These are phyloP conservation scores for Parascotia fuliginaria DNA, from an alignment of 2,888 invertebrate genomes.

Conservation along the genomic window DNA sequence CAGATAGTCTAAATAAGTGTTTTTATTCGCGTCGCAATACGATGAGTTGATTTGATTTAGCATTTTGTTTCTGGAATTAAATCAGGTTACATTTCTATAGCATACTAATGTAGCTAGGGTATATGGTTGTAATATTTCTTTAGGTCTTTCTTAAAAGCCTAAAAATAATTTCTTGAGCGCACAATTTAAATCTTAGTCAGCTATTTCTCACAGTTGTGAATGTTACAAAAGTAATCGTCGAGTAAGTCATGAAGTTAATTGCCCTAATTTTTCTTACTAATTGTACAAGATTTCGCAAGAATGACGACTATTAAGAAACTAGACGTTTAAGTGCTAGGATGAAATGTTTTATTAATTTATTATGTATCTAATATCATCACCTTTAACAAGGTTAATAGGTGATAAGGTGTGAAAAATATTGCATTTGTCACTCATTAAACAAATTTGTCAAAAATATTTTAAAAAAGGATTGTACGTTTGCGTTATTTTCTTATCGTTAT, in stretches of 20 bases:
- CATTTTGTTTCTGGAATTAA: too few species aligned
- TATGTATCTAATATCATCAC: not conserved
- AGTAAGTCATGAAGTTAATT: slow-evolving; percentile 57
- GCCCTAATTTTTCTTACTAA: slow-evolving; percentile 62
- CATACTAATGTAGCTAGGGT: too few species aligned
- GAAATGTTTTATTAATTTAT: not conserved
- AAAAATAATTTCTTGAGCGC: slow-evolving; percentile 6
- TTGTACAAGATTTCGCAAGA: slow-evolving; percentile 54
- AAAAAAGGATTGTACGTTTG: too few species aligned
- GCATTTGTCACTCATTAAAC: too few species aligned
- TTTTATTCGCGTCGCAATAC: too few species aligned
- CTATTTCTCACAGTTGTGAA: slow-evolving; percentile 26
- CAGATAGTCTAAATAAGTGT: too few species aligned
- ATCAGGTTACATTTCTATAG: too few species aligned
- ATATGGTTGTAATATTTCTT: too few species aligned
- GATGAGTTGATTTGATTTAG: too few species aligned
- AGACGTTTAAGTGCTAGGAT: slow-evolving; percentile 21
- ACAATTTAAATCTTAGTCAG: slow-evolving; percentile 9
- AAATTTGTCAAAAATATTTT: too few species aligned
- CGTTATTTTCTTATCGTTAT: too few species aligned
- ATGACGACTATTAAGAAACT: slow-evolving; percentile 40
- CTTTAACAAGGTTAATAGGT: not conserved
- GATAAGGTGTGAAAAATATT: not conserved
- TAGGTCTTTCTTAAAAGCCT: not conserved
- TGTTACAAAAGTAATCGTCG: slow-evolving; percentile 45